A percentile compares a stretch with the other conserved stretches of the same genome.
Evolutionary conservation across 2,888 invertebrate genomes (phyloP).

Genomic region (Philopedon plagiatum): DNA sequence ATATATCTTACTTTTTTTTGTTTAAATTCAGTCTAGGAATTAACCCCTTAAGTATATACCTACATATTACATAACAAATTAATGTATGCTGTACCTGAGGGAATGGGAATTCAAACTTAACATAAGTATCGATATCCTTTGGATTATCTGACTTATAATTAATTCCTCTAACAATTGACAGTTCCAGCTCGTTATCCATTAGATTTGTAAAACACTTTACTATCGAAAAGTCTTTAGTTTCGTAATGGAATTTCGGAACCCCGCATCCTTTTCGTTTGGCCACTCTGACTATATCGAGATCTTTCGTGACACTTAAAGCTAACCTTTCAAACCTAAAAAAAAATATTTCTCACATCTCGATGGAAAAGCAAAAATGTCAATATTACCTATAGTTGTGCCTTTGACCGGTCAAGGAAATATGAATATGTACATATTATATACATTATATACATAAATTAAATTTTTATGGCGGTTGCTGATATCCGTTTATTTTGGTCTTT

Average conservation of each 20-base stretch:
- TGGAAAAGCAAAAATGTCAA: too few species aligned
- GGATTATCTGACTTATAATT: conserved; percentile 87
- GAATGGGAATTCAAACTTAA: conserved; percentile 93
- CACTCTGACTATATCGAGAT: conserved; percentile 86
- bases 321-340: conserved; percentile 81
- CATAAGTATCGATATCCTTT: conserved; percentile 92
- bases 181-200: conserved; percentile 90
- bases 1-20: too few species aligned
- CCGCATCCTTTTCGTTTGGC: conserved; percentile 75
- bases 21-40: too few species aligned
- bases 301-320: conserved; percentile 87
- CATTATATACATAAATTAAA: too few species aligned
- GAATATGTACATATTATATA: too few species aligned
- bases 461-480: too few species aligned
- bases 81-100: too few species aligned
- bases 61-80: too few species aligned
- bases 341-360: not conserved
- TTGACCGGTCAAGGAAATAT: too few species aligned
- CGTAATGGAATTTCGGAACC: conserved; percentile 94
- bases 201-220: conserved; percentile 96
- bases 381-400: too few species aligned
- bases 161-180: conserved; percentile 88
- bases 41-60: too few species aligned
- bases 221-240: conserved; percentile 89
- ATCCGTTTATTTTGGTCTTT: too few species aligned